Conservation (phyloP, 2,888 invertebrate species). For the Drosophila sordidula region DNA sequence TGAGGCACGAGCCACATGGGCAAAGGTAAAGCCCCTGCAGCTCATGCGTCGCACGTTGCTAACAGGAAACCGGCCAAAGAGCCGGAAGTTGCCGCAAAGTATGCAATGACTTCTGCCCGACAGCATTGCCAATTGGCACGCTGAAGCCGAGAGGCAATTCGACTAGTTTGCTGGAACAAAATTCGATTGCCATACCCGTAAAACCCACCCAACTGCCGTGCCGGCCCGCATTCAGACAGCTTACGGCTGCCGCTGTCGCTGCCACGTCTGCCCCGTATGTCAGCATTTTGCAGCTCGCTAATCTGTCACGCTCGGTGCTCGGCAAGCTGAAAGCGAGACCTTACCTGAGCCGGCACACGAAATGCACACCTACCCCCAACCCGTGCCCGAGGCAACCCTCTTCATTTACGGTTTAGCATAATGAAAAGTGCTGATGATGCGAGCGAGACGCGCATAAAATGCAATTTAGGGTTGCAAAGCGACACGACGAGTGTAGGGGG, state of each 20-base stretch:
- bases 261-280: slow-evolving; percentile 63
- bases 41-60: slow-evolving; percentile 46
- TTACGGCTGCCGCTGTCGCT: slow-evolving; percentile 22
- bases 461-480: slow-evolving; percentile 79
- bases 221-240: slow-evolving; percentile 62
- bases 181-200: slow-evolving; percentile 38
- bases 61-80: slow-evolving; percentile 69
- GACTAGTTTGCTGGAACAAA: slow-evolving; percentile 39
- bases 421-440: slow-evolving; percentile 76
- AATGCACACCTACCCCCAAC: slow-evolving; percentile 42
- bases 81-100: slow-evolving; percentile 78
- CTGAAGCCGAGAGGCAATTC: slow-evolving; percentile 8
- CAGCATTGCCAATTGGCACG: slow-evolving; percentile 52
- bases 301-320: slow-evolving; percentile 35
- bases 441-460: slow-evolving; percentile 54
- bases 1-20: slow-evolving; percentile 43
- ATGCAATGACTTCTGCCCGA: slow-evolving; percentile 63
- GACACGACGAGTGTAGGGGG: slow-evolving; percentile 34
- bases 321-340: slow-evolving; percentile 11
- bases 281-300: slow-evolving; percentile 70
- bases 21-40: slow-evolving; percentile 50
- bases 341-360: slow-evolving; percentile 61
- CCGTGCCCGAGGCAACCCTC: slow-evolving; percentile 57
- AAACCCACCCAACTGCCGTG: neutral
- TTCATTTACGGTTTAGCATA: slow-evolving; percentile 79